Evolutionary conservation across 2,888 invertebrate species (phyloP).

Genomic region (Ditula angustiorana): DNA sequence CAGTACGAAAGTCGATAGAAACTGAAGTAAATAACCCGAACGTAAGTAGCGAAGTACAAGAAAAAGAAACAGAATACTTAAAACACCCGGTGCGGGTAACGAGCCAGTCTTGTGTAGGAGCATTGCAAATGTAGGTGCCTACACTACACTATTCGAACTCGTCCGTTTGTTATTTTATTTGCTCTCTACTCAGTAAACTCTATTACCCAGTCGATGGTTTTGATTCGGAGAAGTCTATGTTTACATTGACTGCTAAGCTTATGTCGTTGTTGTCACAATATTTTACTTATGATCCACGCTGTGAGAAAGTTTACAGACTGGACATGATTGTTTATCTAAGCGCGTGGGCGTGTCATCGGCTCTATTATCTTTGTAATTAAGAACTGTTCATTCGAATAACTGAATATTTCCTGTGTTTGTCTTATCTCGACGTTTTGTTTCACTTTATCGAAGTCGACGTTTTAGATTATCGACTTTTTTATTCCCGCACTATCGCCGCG

Average conservation of each 20-base stretch:
- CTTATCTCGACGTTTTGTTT: conserved; percentile 29
- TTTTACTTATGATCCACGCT: conserved; percentile 63
- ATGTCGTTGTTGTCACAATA: conserved; percentile 76
- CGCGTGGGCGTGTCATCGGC: conserved; percentile 55
- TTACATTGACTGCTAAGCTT: conserved; percentile 77
- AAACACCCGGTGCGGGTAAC: conserved; percentile 58
- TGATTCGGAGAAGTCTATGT: conserved; percentile 78
- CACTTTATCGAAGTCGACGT: conserved; percentile 16
- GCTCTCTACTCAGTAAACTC: conserved; percentile 77
- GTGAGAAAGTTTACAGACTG: conserved; percentile 68
- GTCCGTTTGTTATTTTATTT: conserved; percentile 79
- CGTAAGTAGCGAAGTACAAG: conserved; percentile 64
- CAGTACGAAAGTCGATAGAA: conserved; percentile 58
- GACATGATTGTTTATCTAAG: conserved; percentile 63
- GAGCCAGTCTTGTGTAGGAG: conserved; percentile 53
- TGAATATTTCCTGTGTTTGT: conserved; percentile 37
- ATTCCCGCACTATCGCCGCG: conserved; percentile 42
- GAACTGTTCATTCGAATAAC: conserved; percentile 40
- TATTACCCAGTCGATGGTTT: conserved; percentile 78
- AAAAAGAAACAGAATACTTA: conserved; percentile 66
- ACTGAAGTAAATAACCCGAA: conserved; percentile 57
- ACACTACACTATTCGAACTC: too few species aligned
- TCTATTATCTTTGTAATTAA: conserved; percentile 50
- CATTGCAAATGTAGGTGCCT: conserved; percentile 60
- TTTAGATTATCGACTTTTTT: conserved; percentile 32